phyloP scores from a whole-genome alignment of 2,797 vertebrate species.

The Enteromius fasciolatus region DNA sequence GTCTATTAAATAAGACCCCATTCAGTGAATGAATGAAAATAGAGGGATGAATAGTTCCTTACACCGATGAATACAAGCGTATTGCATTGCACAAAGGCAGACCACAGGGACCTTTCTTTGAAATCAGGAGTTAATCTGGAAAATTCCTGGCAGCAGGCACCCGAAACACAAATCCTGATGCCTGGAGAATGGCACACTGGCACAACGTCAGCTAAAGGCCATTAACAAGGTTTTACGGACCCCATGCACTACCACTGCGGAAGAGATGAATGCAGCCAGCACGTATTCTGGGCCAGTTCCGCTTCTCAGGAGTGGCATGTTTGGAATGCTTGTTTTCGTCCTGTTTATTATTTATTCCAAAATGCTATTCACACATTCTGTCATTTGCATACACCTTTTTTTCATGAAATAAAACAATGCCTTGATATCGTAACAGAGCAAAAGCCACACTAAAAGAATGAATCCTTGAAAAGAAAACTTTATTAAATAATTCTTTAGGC shows the following conservation, averaged over 20 bases:
- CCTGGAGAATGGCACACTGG: slow-evolving; percentile 63
- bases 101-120: slow-evolving; percentile 50
- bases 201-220: slow-evolving; percentile 66
- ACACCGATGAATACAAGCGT: slow-evolving; percentile 50
- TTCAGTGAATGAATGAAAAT: slow-evolving; percentile 39
- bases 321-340: background rate
- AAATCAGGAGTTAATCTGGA: slow-evolving; percentile 56
- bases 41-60: slow-evolving; percentile 48
- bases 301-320: background rate
- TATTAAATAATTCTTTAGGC: background rate
- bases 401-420: background rate
- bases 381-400: background rate
- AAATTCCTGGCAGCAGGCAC: slow-evolving; percentile 48
- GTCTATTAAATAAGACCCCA: slow-evolving; percentile 54
- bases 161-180: slow-evolving; percentile 38
- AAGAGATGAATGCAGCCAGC: slow-evolving; percentile 59
- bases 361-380: background rate
- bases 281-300: slow-evolving; percentile 5
- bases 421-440: background rate
- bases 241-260: slow-evolving; percentile 63
- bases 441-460: background rate
- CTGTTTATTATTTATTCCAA: background rate
- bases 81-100: slow-evolving; percentile 50
- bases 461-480: background rate
- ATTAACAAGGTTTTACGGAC: slow-evolving; percentile 70